Evolutionary conservation across 1,140 invertebrate species (phyloP).

Genomic region (Scylla paramamosain): DNA sequence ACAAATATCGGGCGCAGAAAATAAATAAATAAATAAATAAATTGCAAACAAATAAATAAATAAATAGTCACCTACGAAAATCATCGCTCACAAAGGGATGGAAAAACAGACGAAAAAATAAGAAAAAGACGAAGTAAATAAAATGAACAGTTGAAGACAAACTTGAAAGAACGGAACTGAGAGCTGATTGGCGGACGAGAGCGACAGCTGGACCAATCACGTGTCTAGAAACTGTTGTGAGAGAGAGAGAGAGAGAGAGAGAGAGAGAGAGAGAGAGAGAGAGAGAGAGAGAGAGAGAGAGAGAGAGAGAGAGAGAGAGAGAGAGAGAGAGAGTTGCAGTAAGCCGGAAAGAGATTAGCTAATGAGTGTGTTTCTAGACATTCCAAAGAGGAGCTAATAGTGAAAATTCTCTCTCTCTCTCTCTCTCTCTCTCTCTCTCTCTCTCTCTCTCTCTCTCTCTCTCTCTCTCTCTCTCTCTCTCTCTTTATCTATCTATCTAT

Average conservation of each 20-base stretch:
- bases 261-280: constrained; percentile 46
- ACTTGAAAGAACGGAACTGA: not conserved
- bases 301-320: constrained; percentile 40
- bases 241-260: constrained; percentile 44
- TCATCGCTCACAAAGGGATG: too few species aligned
- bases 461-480: too few species aligned
- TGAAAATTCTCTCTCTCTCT: too few species aligned
- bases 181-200: not conserved
- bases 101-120: not conserved
- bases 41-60: too few species aligned
- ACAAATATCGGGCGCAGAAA: too few species aligned
- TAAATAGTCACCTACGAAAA: too few species aligned
- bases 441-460: too few species aligned
- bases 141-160: not conserved
- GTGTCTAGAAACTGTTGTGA: not conserved
- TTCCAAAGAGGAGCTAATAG: too few species aligned
- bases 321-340: constrained; percentile 36
- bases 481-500: too few species aligned
- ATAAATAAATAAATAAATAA: too few species aligned
- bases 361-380: not conserved
- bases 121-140: not conserved
- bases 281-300: constrained; percentile 28
- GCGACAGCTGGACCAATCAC: too few species aligned
- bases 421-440: too few species aligned
- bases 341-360: constrained; percentile 18